Conservation (phyloP, 35 echinoderm and acorn worm genomes). For the Chiridota heheva region DNA sequence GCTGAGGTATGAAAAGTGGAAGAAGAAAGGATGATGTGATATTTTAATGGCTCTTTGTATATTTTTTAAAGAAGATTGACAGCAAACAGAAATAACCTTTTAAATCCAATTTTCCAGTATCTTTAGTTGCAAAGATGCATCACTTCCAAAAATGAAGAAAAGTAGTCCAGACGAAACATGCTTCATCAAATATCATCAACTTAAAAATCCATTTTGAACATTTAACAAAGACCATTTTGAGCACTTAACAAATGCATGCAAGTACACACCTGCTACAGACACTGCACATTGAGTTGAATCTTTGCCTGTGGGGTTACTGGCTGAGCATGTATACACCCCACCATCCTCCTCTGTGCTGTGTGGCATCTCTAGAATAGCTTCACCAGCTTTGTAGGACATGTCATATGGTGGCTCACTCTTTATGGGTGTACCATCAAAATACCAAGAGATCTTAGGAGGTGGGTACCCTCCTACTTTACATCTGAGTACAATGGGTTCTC, state of each 20-base stretch:
- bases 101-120: too few species aligned
- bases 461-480: slow-evolving; percentile 39
- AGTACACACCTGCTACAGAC: too few species aligned
- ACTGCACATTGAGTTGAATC: too few species aligned
- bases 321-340: slow-evolving; percentile 43
- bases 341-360: slow-evolving; percentile 24
- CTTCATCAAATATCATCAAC: too few species aligned
- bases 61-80: too few species aligned
- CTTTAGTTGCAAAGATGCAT: too few species aligned
- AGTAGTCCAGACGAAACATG: too few species aligned
- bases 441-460: slow-evolving; percentile 42
- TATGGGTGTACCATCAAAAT: slow-evolving; percentile 33
- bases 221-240: too few species aligned
- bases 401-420: slow-evolving; percentile 4
- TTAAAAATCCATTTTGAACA: too few species aligned
- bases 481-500: slow-evolving; percentile 14
- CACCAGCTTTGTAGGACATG: slow-evolving; percentile 31
- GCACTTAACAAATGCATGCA: too few species aligned
- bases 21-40: not conserved
- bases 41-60: too few species aligned
- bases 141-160: too few species aligned
- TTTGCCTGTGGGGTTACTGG: slow-evolving; percentile 24
- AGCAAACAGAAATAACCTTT: not conserved
- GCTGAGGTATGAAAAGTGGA: not conserved
- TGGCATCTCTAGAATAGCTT: slow-evolving; percentile 22